Evolutionary conservation across 2,113 vertebrate species (phyloP), one percentile per base, ranked within the genome.

Genomic region (Mellivora capensis): DNA sequence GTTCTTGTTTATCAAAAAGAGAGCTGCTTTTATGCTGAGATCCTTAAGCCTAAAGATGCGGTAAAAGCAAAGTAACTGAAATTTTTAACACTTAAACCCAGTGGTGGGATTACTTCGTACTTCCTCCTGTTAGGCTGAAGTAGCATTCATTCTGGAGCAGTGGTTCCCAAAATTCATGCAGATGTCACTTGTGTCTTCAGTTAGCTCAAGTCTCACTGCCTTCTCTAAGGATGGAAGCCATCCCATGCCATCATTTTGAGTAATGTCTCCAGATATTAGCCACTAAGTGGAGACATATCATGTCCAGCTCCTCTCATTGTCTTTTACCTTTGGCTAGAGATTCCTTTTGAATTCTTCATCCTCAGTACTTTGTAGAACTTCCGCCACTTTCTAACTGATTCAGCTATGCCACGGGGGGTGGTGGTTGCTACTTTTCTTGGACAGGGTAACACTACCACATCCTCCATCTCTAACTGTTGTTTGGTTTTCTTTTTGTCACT

Each of bases 31-130:
- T 88, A 31, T 85, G 52, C 8, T 77, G 57, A 95, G n/a, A 77
- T 72, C 25, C 31, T 54, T n/a, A 64, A 86, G 20, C 7, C 2
- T 34, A 44, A 54, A 76, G 31, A 86, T 31, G 29, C 13, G 87
- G 31, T 64, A 91, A 93, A 89, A 91, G 12, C 49, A 93, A 89
- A 97, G 11, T 59, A 82, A 77, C 87, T 49, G 76, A 87, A 37
- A 6, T 6, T 90, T 94, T 87, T 54, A 54, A 84, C 21, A 61
- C 37, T 52, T 6, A 81, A 57, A 15, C 23, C 23, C 64, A 27
- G 7, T n/a, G 27, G 23, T 86, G 29, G 20, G 11, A 83, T 83
- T 64, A 29, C 18, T 97, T 91, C 37, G 52, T 49, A 25, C 31
- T 80, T 90, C 13, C 6, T 88, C 27, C 54, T 29, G 4, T 81